phyloP scores from a whole-genome alignment of 2,888 invertebrate genomes.

The Oscheius sp. region DNA sequence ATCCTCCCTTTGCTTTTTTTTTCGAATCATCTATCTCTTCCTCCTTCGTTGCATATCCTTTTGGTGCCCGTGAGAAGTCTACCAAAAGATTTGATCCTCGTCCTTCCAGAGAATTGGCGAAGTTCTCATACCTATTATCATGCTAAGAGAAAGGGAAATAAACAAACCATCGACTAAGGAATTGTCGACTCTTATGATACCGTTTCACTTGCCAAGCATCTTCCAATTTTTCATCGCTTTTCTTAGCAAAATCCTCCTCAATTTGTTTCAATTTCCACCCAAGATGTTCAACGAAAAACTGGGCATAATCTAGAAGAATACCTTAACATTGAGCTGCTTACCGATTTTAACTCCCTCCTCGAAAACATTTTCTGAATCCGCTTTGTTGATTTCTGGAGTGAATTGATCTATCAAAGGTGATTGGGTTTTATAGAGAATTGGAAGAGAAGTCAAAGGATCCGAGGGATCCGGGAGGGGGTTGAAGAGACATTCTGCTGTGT shows the following conservation, averaged over 20 bases:
- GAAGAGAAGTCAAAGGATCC: constrained; percentile 44
- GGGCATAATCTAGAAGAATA: constrained; percentile 48
- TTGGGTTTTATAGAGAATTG: constrained; percentile 52
- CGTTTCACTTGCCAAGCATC: constrained; percentile 54
- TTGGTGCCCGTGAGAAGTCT: constrained; percentile 66
- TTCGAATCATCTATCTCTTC: constrained; percentile 40
- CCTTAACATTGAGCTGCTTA: neutral
- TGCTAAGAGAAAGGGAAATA: too few relatives aligned
- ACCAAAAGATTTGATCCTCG: constrained; percentile 62
- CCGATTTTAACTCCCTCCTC: constrained; percentile 43
- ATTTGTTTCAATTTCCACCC: constrained; percentile 61
- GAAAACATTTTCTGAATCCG: constrained; percentile 37
- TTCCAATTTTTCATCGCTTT: constrained; percentile 55
- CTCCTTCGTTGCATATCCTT: constrained; percentile 49
- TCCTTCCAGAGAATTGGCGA: constrained; percentile 68
- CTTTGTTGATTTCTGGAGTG: constrained; percentile 52
- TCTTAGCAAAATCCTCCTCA: constrained; percentile 55
- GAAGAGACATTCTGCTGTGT: constrained; percentile 61
- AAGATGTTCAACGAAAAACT: constrained; percentile 43
- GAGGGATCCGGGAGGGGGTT: constrained; percentile 50
- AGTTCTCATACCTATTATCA: constrained; percentile 54
- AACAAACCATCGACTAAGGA: constrained; percentile 60
- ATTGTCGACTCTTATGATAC: constrained; percentile 53
- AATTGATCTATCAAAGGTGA: constrained; percentile 56
- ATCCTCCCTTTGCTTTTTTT: constrained; percentile 30